Evolutionary conservation across 2,113 vertebrate genomes (phyloP).

Genomic region (Trematomus loennbergii): DNA sequence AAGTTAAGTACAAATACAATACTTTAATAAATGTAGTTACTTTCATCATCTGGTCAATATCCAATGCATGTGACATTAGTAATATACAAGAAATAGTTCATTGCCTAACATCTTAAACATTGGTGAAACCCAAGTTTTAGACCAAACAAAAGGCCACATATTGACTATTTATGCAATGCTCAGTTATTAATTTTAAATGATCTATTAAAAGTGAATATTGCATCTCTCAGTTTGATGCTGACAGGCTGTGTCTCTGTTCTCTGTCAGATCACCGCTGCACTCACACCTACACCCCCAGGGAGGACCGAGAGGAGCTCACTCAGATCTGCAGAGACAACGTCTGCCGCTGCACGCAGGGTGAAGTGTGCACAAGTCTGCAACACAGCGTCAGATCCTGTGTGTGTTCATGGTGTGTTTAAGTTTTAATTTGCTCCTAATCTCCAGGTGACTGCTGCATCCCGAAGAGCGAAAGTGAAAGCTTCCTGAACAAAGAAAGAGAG

Average conservation of each 20-base stretch:
- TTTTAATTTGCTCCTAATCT: not conserved
- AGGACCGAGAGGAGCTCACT: constrained; percentile 72
- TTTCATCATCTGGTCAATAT: too few relatives aligned
- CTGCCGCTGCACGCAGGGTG: constrained; percentile 84
- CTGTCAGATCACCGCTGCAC: constrained; percentile 80
- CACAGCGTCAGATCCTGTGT: not conserved
- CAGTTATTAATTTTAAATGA: not conserved
- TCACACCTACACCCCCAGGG: constrained; percentile 76
- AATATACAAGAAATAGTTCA: too few relatives aligned
- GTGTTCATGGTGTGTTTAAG: not conserved
- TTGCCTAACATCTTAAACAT: too few relatives aligned
- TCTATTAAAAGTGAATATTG: not conserved
- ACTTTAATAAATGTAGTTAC: too few relatives aligned
- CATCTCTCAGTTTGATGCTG: not conserved
- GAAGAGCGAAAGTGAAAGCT: constrained; percentile 52
- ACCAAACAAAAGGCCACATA: not conserved
- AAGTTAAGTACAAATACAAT: too few relatives aligned
- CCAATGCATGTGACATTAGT: too few relatives aligned
- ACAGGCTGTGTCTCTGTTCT: not conserved
- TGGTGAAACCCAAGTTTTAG: too few relatives aligned
- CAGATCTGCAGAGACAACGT: constrained; percentile 77
- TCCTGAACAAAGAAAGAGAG: constrained; percentile 48
- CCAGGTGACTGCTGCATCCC: constrained; percentile 81
- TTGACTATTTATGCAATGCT: too few relatives aligned
- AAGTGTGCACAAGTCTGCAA: not conserved